Base-by-base conservation (phyloP, 1,140 invertebrate species). In the Helicoverpa zea region DNA sequence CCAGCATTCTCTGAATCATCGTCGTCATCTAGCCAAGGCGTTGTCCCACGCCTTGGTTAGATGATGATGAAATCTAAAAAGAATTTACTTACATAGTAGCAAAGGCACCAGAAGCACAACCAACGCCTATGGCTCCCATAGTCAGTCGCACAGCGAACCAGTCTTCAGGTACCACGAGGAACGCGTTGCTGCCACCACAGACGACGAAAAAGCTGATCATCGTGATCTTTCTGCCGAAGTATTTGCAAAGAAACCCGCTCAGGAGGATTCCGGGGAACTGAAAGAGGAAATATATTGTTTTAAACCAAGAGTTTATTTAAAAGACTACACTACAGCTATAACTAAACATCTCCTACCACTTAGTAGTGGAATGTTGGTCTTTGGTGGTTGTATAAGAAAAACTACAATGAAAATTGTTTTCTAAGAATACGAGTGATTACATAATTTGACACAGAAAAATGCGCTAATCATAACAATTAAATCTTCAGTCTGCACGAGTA, bases 181-280 rank as follows among this genome's bases (percentile, higher is more conserved):
- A 54, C 0, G 51, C 80, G 52, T 83, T 85, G 70, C 82, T 81
- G 12, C 84, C n/a, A 11, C 72, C 76, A 66, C 81, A 80, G 9
- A 85, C 12, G 66, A 81, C 12, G 12, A 80, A 59, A 47, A 83
- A 81, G 5, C 64, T 70, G 13, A 85, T 80, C 9, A 83, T 9
- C 0, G 83, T 80, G 16, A 51, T 29, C 14, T 77, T 70, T 1
- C 86, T 72, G 5, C 86, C 86, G 35, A 80, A 66, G n/a, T 68
- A 61, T 58, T 83, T 81, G 70, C 73, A 76, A 1, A 83, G 18
- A 43, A 59, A 56, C 1, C 54, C 63, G 13, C 70, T 72, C 3
- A 81, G 14, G 0, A 82, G 11, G 12, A 84, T 96, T 4, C 96
- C 96, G 0, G 97, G 97, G 61, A 97, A 90, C 83, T 97, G 96